A percentile compares a stretch with the other conserved stretches of the same genome.
phyloP scores from a whole-genome alignment of 2,113 vertebrate species.

The Corythoichthys intestinalis region DNA sequence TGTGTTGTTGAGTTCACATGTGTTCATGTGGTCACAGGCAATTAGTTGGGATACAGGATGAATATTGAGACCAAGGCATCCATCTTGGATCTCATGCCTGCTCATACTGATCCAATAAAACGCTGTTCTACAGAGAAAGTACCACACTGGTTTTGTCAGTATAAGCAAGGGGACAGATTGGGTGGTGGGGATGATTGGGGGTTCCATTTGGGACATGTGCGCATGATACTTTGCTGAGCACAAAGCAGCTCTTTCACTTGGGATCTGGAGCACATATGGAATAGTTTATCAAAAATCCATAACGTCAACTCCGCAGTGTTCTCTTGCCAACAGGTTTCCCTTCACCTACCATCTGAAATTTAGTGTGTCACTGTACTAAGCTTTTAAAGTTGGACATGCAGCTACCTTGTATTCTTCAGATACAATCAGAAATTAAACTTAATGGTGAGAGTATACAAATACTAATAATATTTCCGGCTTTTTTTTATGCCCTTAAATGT shows the following conservation, averaged over 20 bases:
- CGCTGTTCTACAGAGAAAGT: constrained; percentile 44
- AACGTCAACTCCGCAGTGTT: constrained; percentile 29
- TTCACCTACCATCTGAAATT: constrained; percentile 45
- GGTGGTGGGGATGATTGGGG: constrained; percentile 5
- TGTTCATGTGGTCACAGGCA: constrained; percentile 62
- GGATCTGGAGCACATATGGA: constrained; percentile 70
- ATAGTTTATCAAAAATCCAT: constrained; percentile 59
- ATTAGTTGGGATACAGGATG: constrained; percentile 56
- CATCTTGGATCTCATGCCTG: constrained; percentile 18
- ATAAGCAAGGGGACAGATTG: constrained; percentile 28
- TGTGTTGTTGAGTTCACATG: constrained; percentile 45
- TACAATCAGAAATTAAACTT: neutral
- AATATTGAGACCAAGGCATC: constrained; percentile 37
- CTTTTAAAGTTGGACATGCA: constrained; percentile 35
- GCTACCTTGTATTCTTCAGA: constrained; percentile 10
- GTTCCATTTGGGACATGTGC: constrained; percentile 42
- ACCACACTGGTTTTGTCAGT: constrained; percentile 44
- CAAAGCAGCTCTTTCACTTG: constrained; percentile 73
- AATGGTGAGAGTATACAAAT: constrained; percentile 1
- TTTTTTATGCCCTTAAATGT: neutral
- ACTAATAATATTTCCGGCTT: neutral
- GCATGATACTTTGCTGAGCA: constrained; percentile 58
- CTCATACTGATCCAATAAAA: constrained; percentile 53
- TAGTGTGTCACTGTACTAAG: constrained; percentile 28
- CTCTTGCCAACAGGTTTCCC: constrained; percentile 45